A percentile compares a stretch with the other conserved stretches of the same genome.
These are phyloP conservation scores for Macrophya alboannulata DNA, from an alignment of 2,888 invertebrate species.

Conservation along the genomic window DNA sequence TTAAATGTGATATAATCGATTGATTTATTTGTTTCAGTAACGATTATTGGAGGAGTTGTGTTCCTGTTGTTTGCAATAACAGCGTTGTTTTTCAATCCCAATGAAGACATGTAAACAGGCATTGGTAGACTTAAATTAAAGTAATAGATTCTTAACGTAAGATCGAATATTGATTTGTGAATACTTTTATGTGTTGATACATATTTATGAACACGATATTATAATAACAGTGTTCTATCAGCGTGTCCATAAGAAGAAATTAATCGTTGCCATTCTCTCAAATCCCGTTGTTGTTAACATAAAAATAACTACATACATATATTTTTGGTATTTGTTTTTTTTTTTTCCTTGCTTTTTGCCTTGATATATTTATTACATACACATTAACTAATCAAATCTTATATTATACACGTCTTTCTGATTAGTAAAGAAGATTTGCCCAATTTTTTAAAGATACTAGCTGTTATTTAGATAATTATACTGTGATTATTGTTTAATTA, in stretches of 20 bases:
- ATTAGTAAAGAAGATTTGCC: neutral
- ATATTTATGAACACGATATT: constrained; percentile 53
- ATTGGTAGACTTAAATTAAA: constrained; percentile 58
- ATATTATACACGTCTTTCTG: constrained; percentile 12
- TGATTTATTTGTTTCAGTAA: constrained; percentile 84
- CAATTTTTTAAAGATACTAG: neutral
- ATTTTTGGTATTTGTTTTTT: constrained; percentile 28
- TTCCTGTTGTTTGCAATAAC: constrained; percentile 97
- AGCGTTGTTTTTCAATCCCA: constrained; percentile 93
- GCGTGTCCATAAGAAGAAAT: neutral
- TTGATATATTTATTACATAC: constrained; percentile 6
- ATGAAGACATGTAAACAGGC: constrained; percentile 75
- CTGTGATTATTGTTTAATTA: constrained; percentile 47
- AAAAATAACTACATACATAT: neutral
- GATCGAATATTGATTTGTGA: constrained; percentile 50
- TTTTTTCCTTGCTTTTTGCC: neutral
- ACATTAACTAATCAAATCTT: constrained; percentile 1
- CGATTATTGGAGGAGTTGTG: constrained; percentile 97
- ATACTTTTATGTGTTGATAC: constrained; percentile 52
- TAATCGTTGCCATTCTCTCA: constrained; percentile 30
- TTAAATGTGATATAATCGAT: neutral
- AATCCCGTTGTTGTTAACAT: constrained; percentile 9
- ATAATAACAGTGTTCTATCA: constrained; percentile 6
- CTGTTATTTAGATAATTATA: constrained; percentile 41
- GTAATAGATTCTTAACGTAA: constrained; percentile 57